Base-by-base conservation (phyloP, 1,140 invertebrate species). In the Parapsyche elsis region DNA sequence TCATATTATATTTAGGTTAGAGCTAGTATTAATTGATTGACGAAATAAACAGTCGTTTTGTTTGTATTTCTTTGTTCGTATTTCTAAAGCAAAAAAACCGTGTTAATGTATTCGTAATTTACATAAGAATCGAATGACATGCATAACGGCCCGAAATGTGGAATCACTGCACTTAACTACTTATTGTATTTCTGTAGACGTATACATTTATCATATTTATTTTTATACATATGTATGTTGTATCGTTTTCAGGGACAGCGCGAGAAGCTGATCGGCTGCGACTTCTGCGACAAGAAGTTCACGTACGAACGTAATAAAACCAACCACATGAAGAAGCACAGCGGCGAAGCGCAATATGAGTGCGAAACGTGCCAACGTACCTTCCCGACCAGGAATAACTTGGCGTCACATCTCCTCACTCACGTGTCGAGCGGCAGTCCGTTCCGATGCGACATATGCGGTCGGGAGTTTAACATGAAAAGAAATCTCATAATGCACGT, bases 241-340 rank as follows among this genome's bases (percentile, higher is more conserved):
- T 49, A 57, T 57, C 4, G 10, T 70, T 83, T 81, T 44, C 80
- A 83, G 81, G 81, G 76, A 7, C 81, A 78, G 57, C 77, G 82
- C 4, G 82, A 83, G 38, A 83, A 83, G 44, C 70, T 83, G 49
- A 83, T 83, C 10, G 82, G 78, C 44, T 83, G 82, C 61, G 82
- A 83, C 49, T 83, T 79, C 30, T 83, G 82, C 38, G 82, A 83
- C 75, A 83, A 83, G 49, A 83, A 83, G 78, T 83, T 83, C 64
- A 83, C 82, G 24, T 83, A 83, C 67, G 82, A 83, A 71, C 76
- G 82, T 24, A 83, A 83, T 44, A 83, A 83, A 74, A 83, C 82
- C 14, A 83, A 83, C 59, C 82, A 83, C 76, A 83, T 83, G 82
- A 83, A 83, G 44, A 83, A 83, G 57, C 82, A 83, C 59, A 77